Conservation (phyloP, 2,888 invertebrate species). For the Germaria angustata region DNA sequence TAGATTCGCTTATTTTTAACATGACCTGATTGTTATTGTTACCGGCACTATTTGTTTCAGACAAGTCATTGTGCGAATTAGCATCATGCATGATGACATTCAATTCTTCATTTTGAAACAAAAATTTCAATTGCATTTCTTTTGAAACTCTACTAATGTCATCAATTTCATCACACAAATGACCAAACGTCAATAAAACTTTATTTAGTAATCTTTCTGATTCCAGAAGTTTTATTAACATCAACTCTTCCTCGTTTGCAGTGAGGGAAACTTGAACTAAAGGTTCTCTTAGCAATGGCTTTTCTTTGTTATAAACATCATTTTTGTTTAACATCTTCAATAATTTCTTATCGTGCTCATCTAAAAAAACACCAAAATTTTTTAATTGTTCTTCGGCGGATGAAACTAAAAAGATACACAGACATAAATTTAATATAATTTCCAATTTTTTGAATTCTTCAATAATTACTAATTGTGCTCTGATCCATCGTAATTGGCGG, state of each 20-base stretch:
- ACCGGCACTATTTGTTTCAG: conserved; percentile 32
- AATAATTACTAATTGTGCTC: conserved; percentile 64
- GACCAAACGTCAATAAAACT: conserved; percentile 88
- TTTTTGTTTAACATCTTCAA: conserved; percentile 67
- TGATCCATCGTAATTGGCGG: conserved; percentile 58
- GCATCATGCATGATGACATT: conserved; percentile 26
- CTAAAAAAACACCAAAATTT: conserved; percentile 75
- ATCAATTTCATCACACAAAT: conserved; percentile 88
- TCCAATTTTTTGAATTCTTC: neutral
- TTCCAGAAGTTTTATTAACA: conserved; percentile 86
- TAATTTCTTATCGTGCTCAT: conserved; percentile 73
- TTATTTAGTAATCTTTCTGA: conserved; percentile 90
- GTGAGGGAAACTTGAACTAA: conserved; percentile 71
- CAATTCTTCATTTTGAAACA: conserved; percentile 75
- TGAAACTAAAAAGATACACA: conserved; percentile 67
- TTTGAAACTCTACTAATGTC: conserved; percentile 85
- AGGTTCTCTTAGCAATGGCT: conserved; percentile 64
- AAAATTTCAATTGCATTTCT: conserved; percentile 81
- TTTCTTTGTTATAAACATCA: conserved; percentile 38
- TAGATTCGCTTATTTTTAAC: conserved; percentile 81
- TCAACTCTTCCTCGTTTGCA: conserved; percentile 82
- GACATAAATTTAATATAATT: neutral
- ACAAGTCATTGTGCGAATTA: neutral
- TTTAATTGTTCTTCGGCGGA: conserved; percentile 77
- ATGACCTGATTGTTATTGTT: conserved; percentile 69